phyloP scores from a whole-genome alignment of 2,888 invertebrate genomes.

The Dendrolimus houi region DNA sequence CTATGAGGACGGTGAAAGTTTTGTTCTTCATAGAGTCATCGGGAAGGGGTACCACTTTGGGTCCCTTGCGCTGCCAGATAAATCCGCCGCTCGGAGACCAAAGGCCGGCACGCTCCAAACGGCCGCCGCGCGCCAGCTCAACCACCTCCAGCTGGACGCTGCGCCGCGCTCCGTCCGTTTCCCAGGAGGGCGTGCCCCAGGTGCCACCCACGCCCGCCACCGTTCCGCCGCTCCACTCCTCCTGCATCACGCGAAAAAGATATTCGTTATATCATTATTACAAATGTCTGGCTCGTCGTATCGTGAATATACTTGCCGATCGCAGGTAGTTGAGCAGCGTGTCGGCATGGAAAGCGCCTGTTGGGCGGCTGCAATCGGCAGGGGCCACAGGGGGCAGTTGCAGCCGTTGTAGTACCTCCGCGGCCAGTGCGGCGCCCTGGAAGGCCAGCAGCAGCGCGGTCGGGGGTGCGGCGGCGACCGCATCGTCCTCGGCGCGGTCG shows the following conservation, averaged over 20 bases:
- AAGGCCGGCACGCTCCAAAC: constrained; percentile 32
- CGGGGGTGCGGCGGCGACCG: constrained; percentile 21
- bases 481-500: constrained; percentile 10
- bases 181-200: constrained; percentile 27
- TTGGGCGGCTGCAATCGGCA: constrained; percentile 36
- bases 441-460: constrained; percentile 36
- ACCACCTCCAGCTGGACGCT: constrained; percentile 35
- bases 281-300: no score
- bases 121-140: constrained; percentile 49
- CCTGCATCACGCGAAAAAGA: constrained; percentile 16
- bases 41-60: constrained; percentile 28
- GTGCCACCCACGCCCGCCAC: constrained; percentile 17
- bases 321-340: constrained; percentile 59
- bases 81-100: constrained; percentile 42
- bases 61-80: constrained; percentile 32
- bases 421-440: constrained; percentile 31
- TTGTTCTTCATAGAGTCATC: constrained; percentile 53
- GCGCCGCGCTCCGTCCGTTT: constrained; percentile 36
- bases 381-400: constrained; percentile 19
- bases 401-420: constrained; percentile 24
- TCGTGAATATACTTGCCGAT: constrained; percentile 26
- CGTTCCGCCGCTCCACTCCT: constrained; percentile 21
- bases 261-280: no score
- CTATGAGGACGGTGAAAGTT: constrained; percentile 56
- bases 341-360: constrained; percentile 55